phyloP scores from a whole-genome alignment of 2,113 vertebrate species.

The Tringa solitaria region DNA sequence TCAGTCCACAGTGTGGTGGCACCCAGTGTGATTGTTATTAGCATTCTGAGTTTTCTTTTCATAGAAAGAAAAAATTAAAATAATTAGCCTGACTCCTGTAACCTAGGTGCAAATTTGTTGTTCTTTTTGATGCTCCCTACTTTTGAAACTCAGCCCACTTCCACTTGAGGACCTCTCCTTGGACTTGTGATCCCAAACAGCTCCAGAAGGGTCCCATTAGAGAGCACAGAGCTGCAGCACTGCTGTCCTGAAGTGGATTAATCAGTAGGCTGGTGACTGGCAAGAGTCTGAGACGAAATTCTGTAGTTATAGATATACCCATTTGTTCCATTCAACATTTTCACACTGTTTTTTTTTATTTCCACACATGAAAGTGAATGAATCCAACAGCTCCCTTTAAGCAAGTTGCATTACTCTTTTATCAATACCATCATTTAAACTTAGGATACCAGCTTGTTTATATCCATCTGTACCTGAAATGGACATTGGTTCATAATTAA shows the following conservation, averaged over 20 bases:
- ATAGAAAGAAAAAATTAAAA: background rate
- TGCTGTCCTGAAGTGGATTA: background rate
- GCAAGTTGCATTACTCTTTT: background rate
- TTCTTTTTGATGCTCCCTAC: background rate
- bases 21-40: background rate
- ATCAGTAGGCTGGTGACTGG: background rate
- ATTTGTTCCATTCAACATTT: background rate
- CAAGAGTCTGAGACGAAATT: background rate
- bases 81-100: background rate
- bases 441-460: background rate
- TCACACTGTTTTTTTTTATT: background rate
- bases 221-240: background rate
- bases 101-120: background rate
- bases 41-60: background rate
- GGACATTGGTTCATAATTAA: background rate
- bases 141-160: background rate
- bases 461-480: background rate
- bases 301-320: background rate
- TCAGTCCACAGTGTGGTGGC: background rate
- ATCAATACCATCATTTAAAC: background rate
- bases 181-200: background rate
- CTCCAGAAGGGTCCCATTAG: background rate
- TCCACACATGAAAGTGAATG: background rate
- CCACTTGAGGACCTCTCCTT: background rate
- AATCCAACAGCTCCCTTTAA: background rate